Evolutionary conservation across 2,888 invertebrate species (phyloP).

Genomic region (Drosophila gaucha): DNA sequence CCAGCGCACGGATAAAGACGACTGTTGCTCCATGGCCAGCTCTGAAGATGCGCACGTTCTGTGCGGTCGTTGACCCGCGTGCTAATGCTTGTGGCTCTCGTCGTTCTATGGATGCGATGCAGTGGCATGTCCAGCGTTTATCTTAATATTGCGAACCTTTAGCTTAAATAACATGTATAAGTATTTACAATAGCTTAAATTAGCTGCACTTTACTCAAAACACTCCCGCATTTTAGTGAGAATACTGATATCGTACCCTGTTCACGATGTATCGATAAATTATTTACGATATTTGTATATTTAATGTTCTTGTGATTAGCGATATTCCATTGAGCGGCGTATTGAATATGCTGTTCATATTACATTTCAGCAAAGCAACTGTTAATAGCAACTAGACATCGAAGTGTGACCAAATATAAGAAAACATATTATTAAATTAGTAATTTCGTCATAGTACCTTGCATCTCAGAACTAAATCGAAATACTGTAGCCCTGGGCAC

Average conservation of each 20-base stretch:
- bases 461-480: neutral
- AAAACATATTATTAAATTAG: neutral
- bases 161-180: slow-evolving; percentile 26
- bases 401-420: neutral
- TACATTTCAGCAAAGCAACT: too few species aligned
- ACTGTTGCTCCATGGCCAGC: slow-evolving; percentile 59
- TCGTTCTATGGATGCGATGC: slow-evolving; percentile 17
- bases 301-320: neutral
- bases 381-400: neutral
- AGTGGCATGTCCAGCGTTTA: slow-evolving; percentile 52
- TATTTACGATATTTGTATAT: slow-evolving; percentile 5
- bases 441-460: neutral
- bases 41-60: slow-evolving; percentile 35
- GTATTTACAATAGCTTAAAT: slow-evolving; percentile 31
- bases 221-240: slow-evolving; percentile 33
- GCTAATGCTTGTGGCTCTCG: slow-evolving; percentile 26
- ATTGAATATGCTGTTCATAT: neutral
- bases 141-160: slow-evolving; percentile 5
- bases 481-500: neutral
- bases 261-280: slow-evolving; percentile 15
- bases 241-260: neutral
- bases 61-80: slow-evolving; percentile 18
- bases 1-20: slow-evolving; percentile 82
- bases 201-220: slow-evolving; percentile 30
- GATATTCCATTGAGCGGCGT: slow-evolving; percentile 12